These are phyloP conservation scores for Pteromalus puparum DNA, from an alignment of 1,140 invertebrate genomes.

Conservation along the genomic window DNA sequence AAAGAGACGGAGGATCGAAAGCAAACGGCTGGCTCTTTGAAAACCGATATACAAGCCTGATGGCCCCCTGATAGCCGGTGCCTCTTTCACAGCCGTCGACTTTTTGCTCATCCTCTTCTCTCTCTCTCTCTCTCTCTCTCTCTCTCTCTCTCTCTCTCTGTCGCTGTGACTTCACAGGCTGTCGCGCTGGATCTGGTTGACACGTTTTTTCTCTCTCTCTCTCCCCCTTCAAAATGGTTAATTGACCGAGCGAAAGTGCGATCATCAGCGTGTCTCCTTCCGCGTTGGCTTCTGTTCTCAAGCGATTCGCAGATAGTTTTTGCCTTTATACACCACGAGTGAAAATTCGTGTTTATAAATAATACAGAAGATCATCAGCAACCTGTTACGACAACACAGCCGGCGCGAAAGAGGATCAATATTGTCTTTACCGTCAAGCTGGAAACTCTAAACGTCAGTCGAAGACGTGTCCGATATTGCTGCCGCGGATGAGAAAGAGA, in stretches of 20 bases:
- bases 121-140: conserved; percentile 43
- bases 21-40: conserved; percentile 61
- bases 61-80: conserved; percentile 53
- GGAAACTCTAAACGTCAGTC: not conserved
- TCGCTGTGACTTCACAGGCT: conserved; percentile 66
- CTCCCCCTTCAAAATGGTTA: conserved; percentile 62
- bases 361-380: not conserved
- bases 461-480: not conserved
- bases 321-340: no score
- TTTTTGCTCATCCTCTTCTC: not conserved
- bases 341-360: not conserved
- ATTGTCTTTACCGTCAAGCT: conserved; percentile 19
- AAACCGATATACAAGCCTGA: conserved; percentile 67
- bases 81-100: conserved; percentile 39
- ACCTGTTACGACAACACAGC: not conserved
- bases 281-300: conserved; percentile 21
- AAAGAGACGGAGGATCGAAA: conserved; percentile 53
- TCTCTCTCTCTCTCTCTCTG: conserved; percentile 43
- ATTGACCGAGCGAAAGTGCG: conserved; percentile 68
- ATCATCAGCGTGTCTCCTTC: conserved; percentile 50
- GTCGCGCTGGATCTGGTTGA: conserved; percentile 71
- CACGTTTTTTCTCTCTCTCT: conserved; percentile 61
- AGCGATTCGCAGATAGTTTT: not conserved
- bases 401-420: not conserved
- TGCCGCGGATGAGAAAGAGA: not conserved